Conservation (phyloP, 2,113 vertebrate species). For the Nerophis lumbriciformis region DNA sequence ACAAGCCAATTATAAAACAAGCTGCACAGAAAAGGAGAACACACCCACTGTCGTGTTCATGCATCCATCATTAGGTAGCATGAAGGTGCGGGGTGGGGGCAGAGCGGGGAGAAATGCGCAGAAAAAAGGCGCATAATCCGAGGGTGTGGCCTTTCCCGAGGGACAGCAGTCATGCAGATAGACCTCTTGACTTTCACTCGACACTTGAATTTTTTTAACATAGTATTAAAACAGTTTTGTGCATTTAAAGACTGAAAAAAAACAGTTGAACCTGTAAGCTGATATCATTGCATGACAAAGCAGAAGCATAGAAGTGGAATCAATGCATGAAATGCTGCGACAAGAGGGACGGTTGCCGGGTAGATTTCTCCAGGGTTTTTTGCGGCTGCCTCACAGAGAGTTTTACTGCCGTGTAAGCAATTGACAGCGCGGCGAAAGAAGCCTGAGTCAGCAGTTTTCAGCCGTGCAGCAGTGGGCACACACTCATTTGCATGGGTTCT, state of each 20-base stretch:
- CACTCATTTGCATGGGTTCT: neutral
- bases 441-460: constrained; percentile 53
- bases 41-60: no score
- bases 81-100: neutral
- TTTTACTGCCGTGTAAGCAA: constrained; percentile 28
- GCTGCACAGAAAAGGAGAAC: no score
- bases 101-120: constrained; percentile 15
- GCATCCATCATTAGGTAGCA: neutral
- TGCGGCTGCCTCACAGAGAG: constrained; percentile 18
- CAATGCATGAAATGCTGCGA: neutral
- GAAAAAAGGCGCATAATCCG: constrained; percentile 44
- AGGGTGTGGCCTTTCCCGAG: constrained; percentile 54
- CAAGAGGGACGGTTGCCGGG: constrained; percentile 26
- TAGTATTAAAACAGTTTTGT: neutral
- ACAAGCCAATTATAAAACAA: no score
- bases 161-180: neutral
- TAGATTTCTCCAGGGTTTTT: constrained; percentile 41
- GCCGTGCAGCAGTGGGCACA: constrained; percentile 19
- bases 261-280: no score
- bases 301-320: neutral
- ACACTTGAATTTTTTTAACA: neutral
- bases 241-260: no score
- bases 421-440: constrained; percentile 37
- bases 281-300: neutral
- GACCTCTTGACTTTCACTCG: neutral